Evolutionary conservation across 1,140 invertebrate genomes (phyloP).

Genomic region (Drosophila oshimai): DNA sequence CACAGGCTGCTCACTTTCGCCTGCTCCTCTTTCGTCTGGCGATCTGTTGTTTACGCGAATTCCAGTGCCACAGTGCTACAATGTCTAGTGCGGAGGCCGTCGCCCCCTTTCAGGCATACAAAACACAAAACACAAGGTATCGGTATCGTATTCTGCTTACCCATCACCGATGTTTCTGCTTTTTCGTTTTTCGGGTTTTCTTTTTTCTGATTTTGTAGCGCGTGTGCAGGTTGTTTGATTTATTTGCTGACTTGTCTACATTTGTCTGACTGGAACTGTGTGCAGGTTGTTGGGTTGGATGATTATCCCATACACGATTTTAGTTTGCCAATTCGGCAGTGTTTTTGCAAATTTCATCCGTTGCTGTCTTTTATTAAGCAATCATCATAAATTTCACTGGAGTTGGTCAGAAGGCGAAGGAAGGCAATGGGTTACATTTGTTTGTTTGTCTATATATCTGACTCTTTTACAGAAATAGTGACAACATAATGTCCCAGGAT

Average conservation of each 20-base stretch:
- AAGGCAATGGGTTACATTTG: not conserved
- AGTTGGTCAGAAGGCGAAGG: not conserved
- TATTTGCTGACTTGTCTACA: conserved; percentile 58
- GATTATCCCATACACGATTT: conserved; percentile 2
- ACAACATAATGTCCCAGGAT: too few species aligned
- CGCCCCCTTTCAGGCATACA: conserved; percentile 48
- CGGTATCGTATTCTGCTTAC: conserved; percentile 61
- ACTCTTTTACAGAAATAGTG: not conserved
- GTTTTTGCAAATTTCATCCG: conserved; percentile 33
- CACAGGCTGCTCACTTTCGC: not conserved
- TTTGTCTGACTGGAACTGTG: conserved; percentile 13
- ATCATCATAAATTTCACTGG: not conserved
- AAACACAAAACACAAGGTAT: too few species aligned
- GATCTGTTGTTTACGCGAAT: conserved; percentile 58
- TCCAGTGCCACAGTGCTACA: conserved; percentile 25
- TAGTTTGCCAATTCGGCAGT: not conserved
- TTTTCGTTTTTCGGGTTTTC: too few species aligned
- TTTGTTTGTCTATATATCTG: not conserved
- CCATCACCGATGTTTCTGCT: not conserved
- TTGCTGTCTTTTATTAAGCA: conserved; percentile 7
- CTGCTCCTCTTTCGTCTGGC: not conserved
- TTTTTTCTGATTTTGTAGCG: conserved; percentile 27
- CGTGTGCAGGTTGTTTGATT: conserved; percentile 67
- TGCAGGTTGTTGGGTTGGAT: not conserved
- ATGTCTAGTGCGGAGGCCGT: conserved; percentile 59